Conservation (phyloP, 2,888 invertebrate genomes). For the Stomorhina lunata region DNA sequence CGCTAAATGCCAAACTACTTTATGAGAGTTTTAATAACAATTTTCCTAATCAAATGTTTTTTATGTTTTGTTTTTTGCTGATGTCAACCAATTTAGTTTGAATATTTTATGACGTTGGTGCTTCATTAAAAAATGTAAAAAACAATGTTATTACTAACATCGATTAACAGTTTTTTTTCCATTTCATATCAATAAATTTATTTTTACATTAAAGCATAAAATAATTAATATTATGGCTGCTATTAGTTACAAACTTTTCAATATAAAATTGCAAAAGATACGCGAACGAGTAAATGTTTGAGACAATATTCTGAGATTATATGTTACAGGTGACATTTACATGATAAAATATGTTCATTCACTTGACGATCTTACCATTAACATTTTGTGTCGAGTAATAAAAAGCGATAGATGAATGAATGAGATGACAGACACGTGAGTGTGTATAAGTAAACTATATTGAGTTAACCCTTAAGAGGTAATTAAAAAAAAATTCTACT, state of each 20-base stretch:
- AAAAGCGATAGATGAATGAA: neutral
- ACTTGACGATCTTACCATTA: neutral
- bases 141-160: slow-evolving; percentile 10
- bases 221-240: slow-evolving; percentile 32
- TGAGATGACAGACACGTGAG: neutral
- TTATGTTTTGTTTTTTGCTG: neutral
- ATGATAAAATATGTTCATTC: slow-evolving; percentile 45
- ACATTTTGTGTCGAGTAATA: too few species aligned
- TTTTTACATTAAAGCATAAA: slow-evolving; percentile 18
- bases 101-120: neutral
- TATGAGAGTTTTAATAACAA: neutral
- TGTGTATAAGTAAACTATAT: too few species aligned
- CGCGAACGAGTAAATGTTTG: slow-evolving; percentile 14
- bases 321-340: slow-evolving; percentile 57
- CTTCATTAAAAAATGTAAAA: neutral
- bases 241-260: neutral
- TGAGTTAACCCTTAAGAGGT: too few species aligned
- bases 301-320: slow-evolving; percentile 37
- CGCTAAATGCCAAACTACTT: slow-evolving; percentile 8
- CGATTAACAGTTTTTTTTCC: too few species aligned
- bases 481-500: too few species aligned
- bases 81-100: neutral
- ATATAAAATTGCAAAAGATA: neutral
- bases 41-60: slow-evolving; percentile 1
- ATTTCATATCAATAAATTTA: neutral